These are phyloP conservation scores for Chrysodeixis includens DNA, from an alignment of 2,888 invertebrate genomes.

Conservation along the genomic window DNA sequence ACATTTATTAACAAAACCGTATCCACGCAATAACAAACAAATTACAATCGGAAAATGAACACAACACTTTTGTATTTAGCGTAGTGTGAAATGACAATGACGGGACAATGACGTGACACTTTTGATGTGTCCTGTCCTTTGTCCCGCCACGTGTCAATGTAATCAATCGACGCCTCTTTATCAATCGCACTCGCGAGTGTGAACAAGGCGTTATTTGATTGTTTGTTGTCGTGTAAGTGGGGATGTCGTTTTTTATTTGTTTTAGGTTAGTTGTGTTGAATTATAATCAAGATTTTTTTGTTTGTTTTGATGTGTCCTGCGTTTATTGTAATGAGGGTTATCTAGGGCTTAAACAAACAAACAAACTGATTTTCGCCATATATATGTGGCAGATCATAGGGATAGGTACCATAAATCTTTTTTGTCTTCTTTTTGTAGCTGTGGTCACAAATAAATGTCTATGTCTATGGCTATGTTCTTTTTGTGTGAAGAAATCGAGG, in stretches of 20 bases:
- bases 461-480: too few species aligned
- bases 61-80: conserved; percentile 49
- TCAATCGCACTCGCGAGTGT: conserved; percentile 59
- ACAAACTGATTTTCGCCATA: too few species aligned
- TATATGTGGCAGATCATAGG: too few species aligned
- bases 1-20: not conserved
- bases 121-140: conserved; percentile 62
- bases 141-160: conserved; percentile 59
- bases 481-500: too few species aligned
- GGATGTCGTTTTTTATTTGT: not conserved
- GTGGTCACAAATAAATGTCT: too few species aligned
- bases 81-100: conserved; percentile 54
- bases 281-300: too few species aligned
- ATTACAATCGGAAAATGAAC: conserved; percentile 60
- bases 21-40: conserved; percentile 31
- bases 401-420: too few species aligned
- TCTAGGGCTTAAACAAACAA: too few species aligned
- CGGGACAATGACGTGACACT: conserved; percentile 43
- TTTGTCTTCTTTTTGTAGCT: too few species aligned
- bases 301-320: too few species aligned
- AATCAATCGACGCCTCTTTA: conserved; percentile 69
- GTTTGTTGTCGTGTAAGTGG: conserved; percentile 38
- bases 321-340: too few species aligned
- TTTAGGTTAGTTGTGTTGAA: not conserved
- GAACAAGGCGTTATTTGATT: conserved; percentile 41